Evolutionary conservation across 2,888 invertebrate species (phyloP).

Genomic region (Chydorus sphaericus): DNA sequence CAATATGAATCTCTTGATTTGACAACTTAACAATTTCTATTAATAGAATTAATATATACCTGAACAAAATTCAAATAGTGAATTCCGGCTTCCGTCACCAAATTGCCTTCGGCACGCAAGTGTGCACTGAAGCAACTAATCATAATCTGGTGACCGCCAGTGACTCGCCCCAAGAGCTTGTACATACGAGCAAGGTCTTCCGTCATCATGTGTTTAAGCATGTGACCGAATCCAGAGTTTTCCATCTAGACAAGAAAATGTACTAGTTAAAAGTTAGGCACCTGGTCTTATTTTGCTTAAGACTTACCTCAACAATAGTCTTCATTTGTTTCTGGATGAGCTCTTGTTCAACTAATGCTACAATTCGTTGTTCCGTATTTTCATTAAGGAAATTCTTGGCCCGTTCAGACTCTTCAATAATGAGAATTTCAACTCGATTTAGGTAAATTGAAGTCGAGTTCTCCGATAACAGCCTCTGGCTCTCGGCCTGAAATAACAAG

Average conservation of each 20-base stretch:
- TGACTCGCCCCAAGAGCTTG: slow-evolving; percentile 83
- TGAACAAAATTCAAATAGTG: slow-evolving; percentile 90
- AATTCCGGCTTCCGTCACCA: slow-evolving; percentile 74
- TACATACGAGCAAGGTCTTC: slow-evolving; percentile 96
- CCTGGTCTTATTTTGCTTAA: background rate
- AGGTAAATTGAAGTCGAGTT: slow-evolving; percentile 98
- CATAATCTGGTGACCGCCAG: slow-evolving; percentile 85
- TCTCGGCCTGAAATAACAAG: slow-evolving; percentile 44
- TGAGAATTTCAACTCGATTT: slow-evolving; percentile 92
- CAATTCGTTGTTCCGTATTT: slow-evolving; percentile 88
- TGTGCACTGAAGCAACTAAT: slow-evolving; percentile 90
- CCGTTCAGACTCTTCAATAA: slow-evolving; percentile 92
- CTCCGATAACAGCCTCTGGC: slow-evolving; percentile 94
- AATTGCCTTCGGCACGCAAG: slow-evolving; percentile 84
- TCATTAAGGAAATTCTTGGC: slow-evolving; percentile 96
- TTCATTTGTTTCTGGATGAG: slow-evolving; percentile 98
- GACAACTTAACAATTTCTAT: slow-evolving; percentile 7
- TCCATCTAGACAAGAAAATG: slow-evolving; percentile 61
- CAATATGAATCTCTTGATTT: background rate
- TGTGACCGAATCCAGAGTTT: slow-evolving; percentile 97
- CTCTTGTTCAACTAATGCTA: slow-evolving; percentile 93
- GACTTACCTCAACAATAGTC: slow-evolving; percentile 67
- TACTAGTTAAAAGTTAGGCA: background rate
- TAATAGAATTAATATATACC: slow-evolving; percentile 38
- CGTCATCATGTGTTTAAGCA: slow-evolving; percentile 93